Conservation (phyloP, 2,113 vertebrate genomes). For the Coracopsis vasa region DNA sequence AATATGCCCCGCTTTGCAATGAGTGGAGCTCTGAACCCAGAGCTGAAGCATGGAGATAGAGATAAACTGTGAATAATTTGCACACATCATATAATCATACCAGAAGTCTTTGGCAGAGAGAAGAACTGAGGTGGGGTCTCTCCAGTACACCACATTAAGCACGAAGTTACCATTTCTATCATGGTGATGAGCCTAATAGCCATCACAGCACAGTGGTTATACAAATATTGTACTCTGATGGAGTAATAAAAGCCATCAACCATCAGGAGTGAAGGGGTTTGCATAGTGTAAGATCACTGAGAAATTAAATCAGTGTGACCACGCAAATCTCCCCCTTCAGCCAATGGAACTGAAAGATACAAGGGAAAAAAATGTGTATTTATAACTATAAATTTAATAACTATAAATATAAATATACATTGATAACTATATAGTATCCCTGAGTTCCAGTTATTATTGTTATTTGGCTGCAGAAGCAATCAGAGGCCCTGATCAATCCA, state of each 20-base stretch:
- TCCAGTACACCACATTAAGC: background rate
- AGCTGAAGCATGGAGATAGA: background rate
- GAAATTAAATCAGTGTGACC: background rate
- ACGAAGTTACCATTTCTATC: background rate
- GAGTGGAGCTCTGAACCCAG: background rate
- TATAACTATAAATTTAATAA: too few relatives aligned
- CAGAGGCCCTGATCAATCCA: background rate
- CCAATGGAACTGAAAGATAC: background rate
- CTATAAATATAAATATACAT: too few relatives aligned
- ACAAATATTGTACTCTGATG: background rate
- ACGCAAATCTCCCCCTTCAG: background rate
- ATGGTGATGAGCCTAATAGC: background rate
- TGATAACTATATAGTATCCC: background rate
- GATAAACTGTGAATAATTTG: background rate
- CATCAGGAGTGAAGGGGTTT: background rate
- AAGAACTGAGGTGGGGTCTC: background rate
- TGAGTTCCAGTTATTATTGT: background rate
- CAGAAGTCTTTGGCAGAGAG: background rate
- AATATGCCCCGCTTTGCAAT: too few relatives aligned
- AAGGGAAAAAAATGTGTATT: background rate
- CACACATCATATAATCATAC: accelerated
- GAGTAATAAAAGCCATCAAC: background rate
- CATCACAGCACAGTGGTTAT: background rate
- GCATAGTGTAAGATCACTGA: background rate
- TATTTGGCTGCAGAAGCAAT: background rate